Conservation (phyloP, 2,797 vertebrate genomes). For the Chloroceryle inda region DNA sequence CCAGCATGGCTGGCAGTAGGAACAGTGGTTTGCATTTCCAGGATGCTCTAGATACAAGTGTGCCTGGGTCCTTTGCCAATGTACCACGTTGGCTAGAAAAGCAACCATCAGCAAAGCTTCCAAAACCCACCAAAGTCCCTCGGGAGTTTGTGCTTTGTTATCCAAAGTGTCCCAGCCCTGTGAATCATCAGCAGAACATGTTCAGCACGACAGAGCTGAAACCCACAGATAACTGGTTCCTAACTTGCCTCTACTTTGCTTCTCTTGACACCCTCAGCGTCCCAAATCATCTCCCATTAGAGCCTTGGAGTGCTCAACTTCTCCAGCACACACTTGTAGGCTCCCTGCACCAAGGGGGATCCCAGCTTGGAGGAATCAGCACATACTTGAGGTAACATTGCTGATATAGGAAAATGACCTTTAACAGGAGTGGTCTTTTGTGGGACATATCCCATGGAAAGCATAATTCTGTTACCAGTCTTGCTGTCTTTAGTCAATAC, state of each 20-base stretch:
- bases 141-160: neutral
- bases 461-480: neutral
- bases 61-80: neutral
- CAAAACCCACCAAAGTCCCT: neutral
- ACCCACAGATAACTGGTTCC: neutral
- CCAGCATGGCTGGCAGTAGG: neutral
- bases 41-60: neutral
- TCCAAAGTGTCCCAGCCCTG: neutral
- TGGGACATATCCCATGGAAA: neutral
- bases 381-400: rapidly evolving
- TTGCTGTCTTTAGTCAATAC: neutral
- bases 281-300: neutral
- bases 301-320: neutral
- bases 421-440: neutral
- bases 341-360: neutral
- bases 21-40: neutral
- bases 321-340: neutral
- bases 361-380: neutral
- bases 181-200: slow-evolving; percentile 14
- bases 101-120: neutral
- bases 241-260: neutral
- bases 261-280: neutral
- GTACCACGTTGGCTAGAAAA: neutral
- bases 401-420: rapidly evolving
- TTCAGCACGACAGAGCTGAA: neutral